Evolutionary conservation across 1,140 invertebrate genomes (phyloP), one percentile per base, ranked within the genome.

Genomic region (Diuraphis noxia): DNA sequence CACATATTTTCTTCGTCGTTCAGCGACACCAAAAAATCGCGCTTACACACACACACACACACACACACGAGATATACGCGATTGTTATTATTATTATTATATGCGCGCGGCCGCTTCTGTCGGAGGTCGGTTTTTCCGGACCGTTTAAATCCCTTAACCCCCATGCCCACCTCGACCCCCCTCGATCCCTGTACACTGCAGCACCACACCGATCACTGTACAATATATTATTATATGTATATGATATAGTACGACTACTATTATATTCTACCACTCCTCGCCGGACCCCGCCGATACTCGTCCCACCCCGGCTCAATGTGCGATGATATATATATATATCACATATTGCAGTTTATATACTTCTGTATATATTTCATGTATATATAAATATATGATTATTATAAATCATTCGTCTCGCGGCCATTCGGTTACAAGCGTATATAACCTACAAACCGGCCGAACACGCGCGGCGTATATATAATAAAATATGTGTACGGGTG

Each of bases 71-170:
- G 6, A 3, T 52, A 52, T 23, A 52, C 49, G 25, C 25, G 25
- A 30, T n/a, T n/a, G n/a, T n/a, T 25, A 25, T 9, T 13, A 72
- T 72, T n/a, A 72, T 72, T 72, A 72, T 72, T n/a, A n/a, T 72
- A 72, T 72, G 56, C 30, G 56, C 30, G 25, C 41, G 8, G 41
- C 41, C 41, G 41, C 46, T 21, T 19, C 34, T 23, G 82, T 40
- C 38, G 40, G 38, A 41, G 19, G 17, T 72, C 87, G 63, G n/a
- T 88, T 79, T 90, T 90, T 79, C 88, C 88, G 23, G 88, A 79
- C 72, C 88, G 72, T 90, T 90, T 90, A 79, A 90, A 90, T 90
- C 63, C 88, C 38, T 56, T 88, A 43, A 46, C 82, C 85, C 13
- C 19, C n/a, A n/a, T n/a, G n/a, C 46, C 23, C 46, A 23, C 25